Conservation (phyloP, 2,888 invertebrate genomes). For the Caenorhabditis sulstoni region DNA sequence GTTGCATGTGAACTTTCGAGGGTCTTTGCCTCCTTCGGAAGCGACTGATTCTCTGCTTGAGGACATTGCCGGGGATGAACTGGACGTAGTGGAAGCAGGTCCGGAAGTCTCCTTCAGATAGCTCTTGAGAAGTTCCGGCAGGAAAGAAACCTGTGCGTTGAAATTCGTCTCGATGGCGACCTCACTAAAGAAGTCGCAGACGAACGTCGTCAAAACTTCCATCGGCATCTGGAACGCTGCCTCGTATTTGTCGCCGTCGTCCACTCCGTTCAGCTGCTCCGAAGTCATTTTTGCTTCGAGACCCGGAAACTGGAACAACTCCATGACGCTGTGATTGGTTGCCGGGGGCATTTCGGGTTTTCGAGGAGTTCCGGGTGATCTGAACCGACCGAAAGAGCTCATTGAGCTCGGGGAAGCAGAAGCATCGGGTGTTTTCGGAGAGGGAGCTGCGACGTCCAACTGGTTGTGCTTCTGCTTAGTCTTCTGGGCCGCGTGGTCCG, state of each 20-base stretch:
- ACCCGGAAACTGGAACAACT: conserved; percentile 78
- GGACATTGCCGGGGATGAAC: conserved; percentile 34
- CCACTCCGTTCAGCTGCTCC: conserved; percentile 56
- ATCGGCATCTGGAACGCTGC: conserved; percentile 44
- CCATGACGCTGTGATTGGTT: conserved; percentile 66
- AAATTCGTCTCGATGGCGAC: conserved; percentile 87
- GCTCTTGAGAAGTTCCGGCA: conserved; percentile 95
- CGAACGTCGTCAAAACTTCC: conserved; percentile 88
- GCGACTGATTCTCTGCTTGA: conserved; percentile 38
- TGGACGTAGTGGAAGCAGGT: conserved; percentile 20
- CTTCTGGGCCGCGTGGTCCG: conserved; percentile 16
- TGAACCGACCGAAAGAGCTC: conserved; percentile 34
- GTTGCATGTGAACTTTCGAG: conserved; percentile 92
- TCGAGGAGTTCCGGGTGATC: conserved; percentile 32
- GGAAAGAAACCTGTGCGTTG: conserved; percentile 93
- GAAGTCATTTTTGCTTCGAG: conserved; percentile 71
- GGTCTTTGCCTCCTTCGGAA: conserved; percentile 84
- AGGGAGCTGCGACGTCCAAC: neutral
- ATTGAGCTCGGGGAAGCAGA: conserved; percentile 23
- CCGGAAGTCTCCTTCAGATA: conserved; percentile 83
- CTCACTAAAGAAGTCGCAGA: conserved; percentile 98
- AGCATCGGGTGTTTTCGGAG: neutral
- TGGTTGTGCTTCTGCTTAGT: conserved; percentile 19
- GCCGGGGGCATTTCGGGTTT: conserved; percentile 15
- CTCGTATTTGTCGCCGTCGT: conserved; percentile 67